Conservation (phyloP, 2,888 invertebrate genomes). For the Cephus pygmeus region DNA sequence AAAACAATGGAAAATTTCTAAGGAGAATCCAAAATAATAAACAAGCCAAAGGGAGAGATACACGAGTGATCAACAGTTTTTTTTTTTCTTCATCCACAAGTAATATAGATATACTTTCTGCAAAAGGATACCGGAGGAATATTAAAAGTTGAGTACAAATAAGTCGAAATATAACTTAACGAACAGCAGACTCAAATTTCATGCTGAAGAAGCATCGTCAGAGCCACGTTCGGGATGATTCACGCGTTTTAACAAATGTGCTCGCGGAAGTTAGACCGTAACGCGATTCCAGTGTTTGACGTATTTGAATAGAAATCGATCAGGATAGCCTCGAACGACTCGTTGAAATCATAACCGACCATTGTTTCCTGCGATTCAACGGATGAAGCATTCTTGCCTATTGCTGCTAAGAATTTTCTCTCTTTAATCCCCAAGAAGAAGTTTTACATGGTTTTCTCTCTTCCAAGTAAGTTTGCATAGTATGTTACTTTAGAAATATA, state of each 20-base stretch:
- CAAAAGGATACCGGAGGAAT: not conserved
- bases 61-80: not conserved
- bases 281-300: conserved; percentile 42
- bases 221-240: not conserved
- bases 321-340: conserved; percentile 19
- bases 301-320: conserved; percentile 47
- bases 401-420: not conserved
- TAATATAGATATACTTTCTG: not conserved
- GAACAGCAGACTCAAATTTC: conserved; percentile 24
- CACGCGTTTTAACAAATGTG: conserved; percentile 35
- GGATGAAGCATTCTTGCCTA: not conserved
- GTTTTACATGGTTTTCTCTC: not conserved
- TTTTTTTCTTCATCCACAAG: not conserved
- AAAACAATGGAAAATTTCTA: not conserved
- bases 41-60: not conserved
- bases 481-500: not conserved
- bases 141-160: not conserved
- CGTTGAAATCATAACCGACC: conserved; percentile 33
- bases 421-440: not conserved
- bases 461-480: not conserved
- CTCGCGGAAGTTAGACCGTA: conserved; percentile 26
- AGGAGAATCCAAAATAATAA: not conserved
- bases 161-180: not conserved
- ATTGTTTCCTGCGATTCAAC: conserved; percentile 23
- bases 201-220: conserved; percentile 6